Evolutionary conservation across 1,140 invertebrate genomes (phyloP).

Genomic region (Maniola jurtina): DNA sequence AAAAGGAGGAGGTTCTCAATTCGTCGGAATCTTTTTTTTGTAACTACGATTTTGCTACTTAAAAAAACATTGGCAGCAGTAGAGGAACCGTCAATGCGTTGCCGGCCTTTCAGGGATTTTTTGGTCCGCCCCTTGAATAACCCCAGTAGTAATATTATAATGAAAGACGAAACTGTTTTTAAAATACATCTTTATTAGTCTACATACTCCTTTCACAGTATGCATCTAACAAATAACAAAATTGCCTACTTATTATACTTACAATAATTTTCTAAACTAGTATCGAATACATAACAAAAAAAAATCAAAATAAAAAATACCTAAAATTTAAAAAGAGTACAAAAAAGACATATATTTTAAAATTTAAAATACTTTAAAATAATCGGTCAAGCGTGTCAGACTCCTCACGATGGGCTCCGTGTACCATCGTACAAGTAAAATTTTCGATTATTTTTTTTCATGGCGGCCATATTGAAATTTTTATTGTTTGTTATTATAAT

Average conservation of each 20-base stretch:
- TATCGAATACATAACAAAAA: conserved; percentile 17
- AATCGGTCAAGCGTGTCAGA: not conserved
- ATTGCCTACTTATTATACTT: conserved; percentile 35
- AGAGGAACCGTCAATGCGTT: too few relatives aligned
- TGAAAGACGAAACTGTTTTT: conserved; percentile 8
- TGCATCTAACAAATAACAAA: conserved; percentile 36
- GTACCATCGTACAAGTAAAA: too few relatives aligned
- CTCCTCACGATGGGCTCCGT: too few relatives aligned
- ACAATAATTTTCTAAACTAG: conserved; percentile 7
- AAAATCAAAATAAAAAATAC: conserved; percentile 9
- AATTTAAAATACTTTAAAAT: not conserved
- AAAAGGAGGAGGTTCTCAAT: too few relatives aligned
- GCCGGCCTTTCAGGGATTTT: too few relatives aligned
- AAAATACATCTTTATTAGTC: conserved; percentile 33
- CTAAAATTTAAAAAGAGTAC: not conserved
- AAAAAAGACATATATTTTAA: not conserved
- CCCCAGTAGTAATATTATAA: not conserved
- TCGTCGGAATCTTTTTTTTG: too few relatives aligned
- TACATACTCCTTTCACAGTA: conserved; percentile 19
- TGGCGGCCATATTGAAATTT: too few relatives aligned
- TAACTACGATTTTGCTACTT: too few relatives aligned
- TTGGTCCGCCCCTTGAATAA: too few relatives aligned
- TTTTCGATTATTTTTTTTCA: too few relatives aligned
- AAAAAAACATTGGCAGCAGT: too few relatives aligned
- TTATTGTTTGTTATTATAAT: too few relatives aligned